A percentile compares a stretch with the other conserved stretches of the same genome.
These are phyloP conservation scores for Agriotes lineatus DNA, from an alignment of 2,888 invertebrate species.

Conservation along the genomic window DNA sequence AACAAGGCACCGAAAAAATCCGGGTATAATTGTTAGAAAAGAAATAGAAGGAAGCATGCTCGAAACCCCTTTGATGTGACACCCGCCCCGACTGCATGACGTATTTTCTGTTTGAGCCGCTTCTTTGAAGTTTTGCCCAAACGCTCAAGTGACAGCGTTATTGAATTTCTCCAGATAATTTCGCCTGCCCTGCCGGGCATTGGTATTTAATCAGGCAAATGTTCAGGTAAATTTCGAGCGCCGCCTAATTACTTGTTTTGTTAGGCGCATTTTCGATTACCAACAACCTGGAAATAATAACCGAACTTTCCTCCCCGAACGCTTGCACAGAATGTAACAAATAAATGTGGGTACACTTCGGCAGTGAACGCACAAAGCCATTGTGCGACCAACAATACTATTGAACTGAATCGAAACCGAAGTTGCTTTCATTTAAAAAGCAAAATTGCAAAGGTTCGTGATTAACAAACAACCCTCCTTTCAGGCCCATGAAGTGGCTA, in stretches of 20 bases:
- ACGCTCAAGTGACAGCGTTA: slow-evolving; percentile 35
- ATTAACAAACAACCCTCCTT: slow-evolving; percentile 13
- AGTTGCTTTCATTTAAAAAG: slow-evolving; percentile 10
- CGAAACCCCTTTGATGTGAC: slow-evolving; percentile 31
- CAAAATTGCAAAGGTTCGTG: background rate
- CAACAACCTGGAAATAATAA: background rate
- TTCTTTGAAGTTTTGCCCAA: slow-evolving; percentile 30
- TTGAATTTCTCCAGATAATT: slow-evolving; percentile 37
- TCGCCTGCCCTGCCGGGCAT: slow-evolving; percentile 8
- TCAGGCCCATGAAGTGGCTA: slow-evolving; percentile 14
- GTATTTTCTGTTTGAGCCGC: slow-evolving; percentile 34
- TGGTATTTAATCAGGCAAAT: too few species aligned
- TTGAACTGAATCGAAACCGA: slow-evolving; percentile 3
- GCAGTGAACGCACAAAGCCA: background rate
- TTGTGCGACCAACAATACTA: slow-evolving; percentile 5
- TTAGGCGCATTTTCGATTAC: background rate
- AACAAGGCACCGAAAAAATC: background rate
- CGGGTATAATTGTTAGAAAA: slow-evolving; percentile 6
- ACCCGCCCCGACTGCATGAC: slow-evolving; percentile 23
- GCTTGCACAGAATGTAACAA: too few species aligned
- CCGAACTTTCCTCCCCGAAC: background rate
- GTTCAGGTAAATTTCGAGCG: background rate
- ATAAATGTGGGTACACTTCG: background rate
- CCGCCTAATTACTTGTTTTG: background rate
- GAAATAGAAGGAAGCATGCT: background rate